Evolutionary conservation across 2,888 invertebrate species (phyloP), one percentile per base, ranked within the genome.

Genomic region (Esperia sulphurella): DNA sequence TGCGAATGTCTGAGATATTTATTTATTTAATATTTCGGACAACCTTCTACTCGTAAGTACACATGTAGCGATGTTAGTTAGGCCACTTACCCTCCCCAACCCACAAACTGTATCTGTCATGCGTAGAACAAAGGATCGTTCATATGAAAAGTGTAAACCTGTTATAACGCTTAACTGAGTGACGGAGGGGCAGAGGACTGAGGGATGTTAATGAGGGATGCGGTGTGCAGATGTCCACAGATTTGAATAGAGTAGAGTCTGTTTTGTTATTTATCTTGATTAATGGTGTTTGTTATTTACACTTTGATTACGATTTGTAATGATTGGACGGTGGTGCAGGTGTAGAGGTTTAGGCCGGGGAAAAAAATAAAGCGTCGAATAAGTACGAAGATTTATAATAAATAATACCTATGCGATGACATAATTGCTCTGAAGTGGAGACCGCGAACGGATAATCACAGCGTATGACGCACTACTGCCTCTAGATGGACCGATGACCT

Each of bases 151-250:
- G 38, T 33, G 43, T 55, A 55, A 55, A 50, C 55, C 51, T 40
- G 43, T 55, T 55, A 55, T 49, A 49, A 55, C 51, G 52, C 52
- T 51, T 52, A 47, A 51, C 41, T 53, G 46, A 42, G 10, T 41
- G 40, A 43, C 44, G 12, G 40, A 14, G 41, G 30, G 35, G 41
- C 21, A 35, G 43, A 40, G 43, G 43, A 28, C 42, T 14, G 38
- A 28, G 43, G 41, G 41, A 9, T 12, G 38, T 14, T 43, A 48
- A 46, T 39, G 46, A 48, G 43, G 45, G 48, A 40, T 40, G 31
- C 28, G 29, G 35, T 29, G 13, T 12, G 14, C 43, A 43, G 43
- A 43, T 35, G 43, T 33, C n/a, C 14, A 10, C 33, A 21, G 33
- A 43, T 43, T 14, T 14, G 33, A 33, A 43, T 43, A 35, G 33